phyloP scores from a whole-genome alignment of 1,140 invertebrate genomes.

The Aphidius gifuensis region DNA sequence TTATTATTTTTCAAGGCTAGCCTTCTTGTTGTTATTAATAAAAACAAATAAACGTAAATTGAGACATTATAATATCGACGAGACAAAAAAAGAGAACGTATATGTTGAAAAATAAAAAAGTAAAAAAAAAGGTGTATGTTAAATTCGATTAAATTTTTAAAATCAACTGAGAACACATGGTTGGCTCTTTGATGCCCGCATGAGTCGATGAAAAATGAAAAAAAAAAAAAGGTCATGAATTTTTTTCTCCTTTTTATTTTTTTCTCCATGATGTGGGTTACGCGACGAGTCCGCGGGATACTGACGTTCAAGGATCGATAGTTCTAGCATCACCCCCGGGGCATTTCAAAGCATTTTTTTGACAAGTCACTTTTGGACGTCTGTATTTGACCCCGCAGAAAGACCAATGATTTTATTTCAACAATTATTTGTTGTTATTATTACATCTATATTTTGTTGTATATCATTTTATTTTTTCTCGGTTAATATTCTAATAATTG shows the following conservation, averaged over 20 bases:
- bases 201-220: constrained; percentile 9
- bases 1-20: too few species aligned
- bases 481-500: not conserved
- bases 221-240: not conserved
- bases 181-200: not conserved
- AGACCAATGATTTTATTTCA: not conserved
- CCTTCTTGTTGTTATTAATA: not conserved
- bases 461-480: not conserved
- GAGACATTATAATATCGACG: too few species aligned
- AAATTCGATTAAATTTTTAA: too few species aligned
- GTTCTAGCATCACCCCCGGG: not conserved
- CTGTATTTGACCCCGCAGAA: constrained; percentile 7
- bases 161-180: too few species aligned
- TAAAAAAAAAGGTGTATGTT: too few species aligned
- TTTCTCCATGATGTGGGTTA: constrained; percentile 10
- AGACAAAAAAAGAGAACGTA: too few species aligned
- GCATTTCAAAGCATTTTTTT: not conserved
- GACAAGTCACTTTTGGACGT: constrained; percentile 5
- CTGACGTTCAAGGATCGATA: constrained; percentile 10
- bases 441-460: too few species aligned
- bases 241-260: not conserved
- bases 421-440: too few species aligned
- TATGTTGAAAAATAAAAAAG: too few species aligned
- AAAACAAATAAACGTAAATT: too few species aligned
- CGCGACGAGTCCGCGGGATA: constrained; percentile 9